Percentiles rank a stretch among this genome's conserved stretches.
These are phyloP conservation scores for Netelia fuscicornis DNA, from an alignment of 2,888 invertebrate genomes.

Conservation along the genomic window DNA sequence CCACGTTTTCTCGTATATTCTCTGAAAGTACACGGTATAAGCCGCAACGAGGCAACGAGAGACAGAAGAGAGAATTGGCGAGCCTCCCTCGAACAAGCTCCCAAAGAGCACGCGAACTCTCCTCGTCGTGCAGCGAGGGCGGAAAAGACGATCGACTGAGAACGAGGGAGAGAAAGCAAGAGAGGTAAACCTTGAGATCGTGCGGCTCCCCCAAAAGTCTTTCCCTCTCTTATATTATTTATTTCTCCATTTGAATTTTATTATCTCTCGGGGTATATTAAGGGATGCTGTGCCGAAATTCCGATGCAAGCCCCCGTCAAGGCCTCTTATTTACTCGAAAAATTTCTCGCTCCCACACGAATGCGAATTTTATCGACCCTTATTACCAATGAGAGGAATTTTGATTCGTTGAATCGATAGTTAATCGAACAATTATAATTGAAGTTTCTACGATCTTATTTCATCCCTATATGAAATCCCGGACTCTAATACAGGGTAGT, in stretches of 20 bases:
- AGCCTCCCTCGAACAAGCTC: constrained; percentile 64
- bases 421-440: not conserved
- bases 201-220: constrained; percentile 56
- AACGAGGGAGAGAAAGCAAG: not conserved
- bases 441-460: not conserved
- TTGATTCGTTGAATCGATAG: constrained; percentile 29
- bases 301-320: constrained; percentile 42
- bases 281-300: constrained; percentile 49
- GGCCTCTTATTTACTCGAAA: not conserved
- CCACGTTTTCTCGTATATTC: constrained; percentile 66
- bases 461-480: not conserved
- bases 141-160: constrained; percentile 62
- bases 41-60: constrained; percentile 59
- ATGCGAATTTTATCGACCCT: constrained; percentile 4
- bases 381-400: constrained; percentile 16
- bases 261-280: constrained; percentile 77
- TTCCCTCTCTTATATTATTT: constrained; percentile 70
- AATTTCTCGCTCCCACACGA: not conserved
- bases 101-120: constrained; percentile 56
- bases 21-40: constrained; percentile 25
- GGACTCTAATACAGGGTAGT: no score
- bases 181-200: constrained; percentile 61
- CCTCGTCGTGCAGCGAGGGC: constrained; percentile 47
- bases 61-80: constrained; percentile 73
- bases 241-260: constrained; percentile 83